Percentiles rank a stretch among this genome's conserved stretches.
Conservation (phyloP, 2,888 invertebrate species). For the Tipula unca region DNA sequence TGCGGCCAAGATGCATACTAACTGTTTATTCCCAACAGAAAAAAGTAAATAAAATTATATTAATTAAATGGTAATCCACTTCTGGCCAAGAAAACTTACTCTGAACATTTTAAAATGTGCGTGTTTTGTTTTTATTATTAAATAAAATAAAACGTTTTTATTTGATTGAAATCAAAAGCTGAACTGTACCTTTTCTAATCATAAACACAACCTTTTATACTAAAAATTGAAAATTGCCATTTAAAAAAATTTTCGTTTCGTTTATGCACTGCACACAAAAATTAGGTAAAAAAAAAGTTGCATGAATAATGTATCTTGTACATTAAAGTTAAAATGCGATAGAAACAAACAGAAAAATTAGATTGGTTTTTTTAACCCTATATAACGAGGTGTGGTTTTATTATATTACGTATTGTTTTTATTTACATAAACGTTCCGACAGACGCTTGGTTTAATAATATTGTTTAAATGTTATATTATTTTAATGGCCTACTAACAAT, state of each 20-base stretch:
- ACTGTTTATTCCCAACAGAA: too few relatives aligned
- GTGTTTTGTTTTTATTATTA: not conserved
- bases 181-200: not conserved
- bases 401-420: not conserved
- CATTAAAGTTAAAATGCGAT: not conserved
- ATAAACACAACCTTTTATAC: constrained; percentile 9
- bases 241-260: not conserved
- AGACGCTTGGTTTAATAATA: not conserved
- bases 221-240: not conserved
- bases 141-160: not conserved
- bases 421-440: not conserved
- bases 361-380: not conserved
- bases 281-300: not conserved
- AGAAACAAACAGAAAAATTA: not conserved
- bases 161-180: constrained; percentile 18
- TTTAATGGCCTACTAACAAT: not conserved
- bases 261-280: not conserved
- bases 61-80: not conserved
- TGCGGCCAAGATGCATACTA: constrained; percentile 21
- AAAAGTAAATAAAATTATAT: constrained; percentile 14
- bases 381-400: not conserved
- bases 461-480: not conserved
- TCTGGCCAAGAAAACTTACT: constrained; percentile 15
- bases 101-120: constrained; percentile 21
- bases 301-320: not conserved